Percentiles rank a stretch among this genome's conserved stretches.
Evolutionary conservation across 2,888 invertebrate genomes (phyloP).

Genomic region (Cancer borealis): DNA sequence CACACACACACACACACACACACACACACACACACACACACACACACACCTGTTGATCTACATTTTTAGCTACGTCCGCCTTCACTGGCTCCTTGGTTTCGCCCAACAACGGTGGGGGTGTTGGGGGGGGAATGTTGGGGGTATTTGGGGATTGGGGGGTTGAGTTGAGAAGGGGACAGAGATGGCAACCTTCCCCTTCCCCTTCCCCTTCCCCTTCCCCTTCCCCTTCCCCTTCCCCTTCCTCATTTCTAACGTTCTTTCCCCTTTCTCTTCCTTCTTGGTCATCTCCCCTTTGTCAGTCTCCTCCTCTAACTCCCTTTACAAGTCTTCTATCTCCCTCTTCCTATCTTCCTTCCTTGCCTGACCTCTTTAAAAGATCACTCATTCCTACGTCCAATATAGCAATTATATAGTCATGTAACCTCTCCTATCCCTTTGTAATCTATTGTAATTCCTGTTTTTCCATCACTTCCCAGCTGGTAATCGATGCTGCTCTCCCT

Average conservation of each 20-base stretch:
- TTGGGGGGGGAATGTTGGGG: too few relatives aligned
- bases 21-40: slow-evolving; percentile 42
- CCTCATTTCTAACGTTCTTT: not conserved
- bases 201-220: not conserved
- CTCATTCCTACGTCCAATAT: too few relatives aligned
- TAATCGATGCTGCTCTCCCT: too few relatives aligned
- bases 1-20: slow-evolving; percentile 47
- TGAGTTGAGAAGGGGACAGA: not conserved
- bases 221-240: too few relatives aligned
- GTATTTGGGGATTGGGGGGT: too few relatives aligned
- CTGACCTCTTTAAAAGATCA: too few relatives aligned
- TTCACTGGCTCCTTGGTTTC: not conserved
- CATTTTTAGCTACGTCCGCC: not conserved
- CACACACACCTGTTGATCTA: not conserved
- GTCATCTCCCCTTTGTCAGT: not conserved
- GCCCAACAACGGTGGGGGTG: not conserved
- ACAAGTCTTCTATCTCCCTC: too few relatives aligned
- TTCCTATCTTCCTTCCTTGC: too few relatives aligned
- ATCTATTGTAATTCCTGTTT: too few relatives aligned
- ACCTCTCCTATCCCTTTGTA: too few relatives aligned
- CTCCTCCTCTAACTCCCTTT: not conserved
- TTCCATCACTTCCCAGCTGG: too few relatives aligned
- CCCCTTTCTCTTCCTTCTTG: not conserved
- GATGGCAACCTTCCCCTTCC: not conserved
- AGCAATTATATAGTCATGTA: too few relatives aligned